Conservation (phyloP, 2,797 vertebrate genomes). For the Sitta carolinensis region DNA sequence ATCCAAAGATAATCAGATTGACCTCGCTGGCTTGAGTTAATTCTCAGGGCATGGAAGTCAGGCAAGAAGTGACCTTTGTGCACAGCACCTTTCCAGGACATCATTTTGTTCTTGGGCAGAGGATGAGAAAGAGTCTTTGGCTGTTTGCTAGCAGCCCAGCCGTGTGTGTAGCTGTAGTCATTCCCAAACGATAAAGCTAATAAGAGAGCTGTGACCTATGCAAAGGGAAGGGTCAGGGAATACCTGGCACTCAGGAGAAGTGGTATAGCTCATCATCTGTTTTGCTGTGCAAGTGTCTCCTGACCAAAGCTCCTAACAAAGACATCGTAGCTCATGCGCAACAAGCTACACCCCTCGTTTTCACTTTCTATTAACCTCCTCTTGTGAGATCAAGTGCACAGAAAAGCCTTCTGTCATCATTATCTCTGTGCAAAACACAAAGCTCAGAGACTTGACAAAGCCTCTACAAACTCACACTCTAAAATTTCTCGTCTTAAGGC, state of each 20-base stretch:
- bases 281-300: neutral
- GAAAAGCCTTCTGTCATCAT: constrained; percentile 42
- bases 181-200: constrained; percentile 8
- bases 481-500: neutral
- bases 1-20: neutral
- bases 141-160: neutral
- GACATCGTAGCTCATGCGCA: constrained; percentile 21
- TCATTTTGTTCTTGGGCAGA: neutral
- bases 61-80: neutral
- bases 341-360: constrained; percentile 52
- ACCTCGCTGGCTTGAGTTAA: neutral
- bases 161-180: neutral
- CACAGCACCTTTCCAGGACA: neutral
- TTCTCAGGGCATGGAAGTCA: neutral
- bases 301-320: constrained; percentile 39
- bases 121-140: neutral
- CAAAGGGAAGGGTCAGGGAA: constrained; percentile 6
- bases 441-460: neutral
- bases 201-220: constrained; percentile 11
- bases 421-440: neutral
- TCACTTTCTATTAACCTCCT: constrained; percentile 52
- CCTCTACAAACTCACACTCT: neutral
- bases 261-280: neutral
- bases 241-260: neutral
- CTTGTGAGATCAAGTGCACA: constrained; percentile 32